Conservation (phyloP, 92 coral and sea anemone genomes). For the Blastomussa wellsi region DNA sequence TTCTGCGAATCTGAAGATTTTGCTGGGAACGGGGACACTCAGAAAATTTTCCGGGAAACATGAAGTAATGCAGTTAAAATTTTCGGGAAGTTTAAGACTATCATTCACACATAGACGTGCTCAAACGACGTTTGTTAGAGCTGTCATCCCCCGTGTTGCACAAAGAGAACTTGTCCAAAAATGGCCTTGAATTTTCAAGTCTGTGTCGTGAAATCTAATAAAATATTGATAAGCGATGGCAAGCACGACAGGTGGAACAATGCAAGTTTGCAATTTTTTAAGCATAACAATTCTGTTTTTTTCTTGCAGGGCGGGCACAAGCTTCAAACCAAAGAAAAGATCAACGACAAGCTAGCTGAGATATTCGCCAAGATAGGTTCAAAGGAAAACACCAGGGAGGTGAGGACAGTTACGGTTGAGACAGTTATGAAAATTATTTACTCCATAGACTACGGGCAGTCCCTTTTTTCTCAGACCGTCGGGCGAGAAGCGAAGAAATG, state of each 20-base stretch:
- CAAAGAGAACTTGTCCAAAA: not conserved
- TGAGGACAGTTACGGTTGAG: constrained; percentile 22
- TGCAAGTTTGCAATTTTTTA: too few relatives aligned
- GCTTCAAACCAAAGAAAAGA: constrained; percentile 56
- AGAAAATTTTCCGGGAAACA: too few relatives aligned
- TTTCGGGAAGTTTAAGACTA: too few relatives aligned
- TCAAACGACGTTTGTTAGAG: too few relatives aligned
- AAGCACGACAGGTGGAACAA: not conserved
- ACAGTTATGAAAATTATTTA: not conserved
- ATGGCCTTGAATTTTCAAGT: not conserved
- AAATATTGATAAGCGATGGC: not conserved
- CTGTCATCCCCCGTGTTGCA: too few relatives aligned
- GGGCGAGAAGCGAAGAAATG: too few relatives aligned
- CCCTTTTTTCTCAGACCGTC: too few relatives aligned
- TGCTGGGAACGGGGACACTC: too few relatives aligned
- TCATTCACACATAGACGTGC: too few relatives aligned
- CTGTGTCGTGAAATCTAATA: not conserved
- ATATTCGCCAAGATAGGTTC: constrained; percentile 95
- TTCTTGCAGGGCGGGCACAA: constrained; percentile 46
- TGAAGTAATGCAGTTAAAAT: too few relatives aligned
- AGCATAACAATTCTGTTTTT: not conserved
- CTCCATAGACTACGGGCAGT: not conserved
- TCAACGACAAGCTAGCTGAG: constrained; percentile 89
- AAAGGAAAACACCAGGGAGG: constrained; percentile 96
- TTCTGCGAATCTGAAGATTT: too few relatives aligned